These are phyloP conservation scores for Diachrysia chrysitis DNA, from an alignment of 2,888 invertebrate genomes.

Conservation along the genomic window DNA sequence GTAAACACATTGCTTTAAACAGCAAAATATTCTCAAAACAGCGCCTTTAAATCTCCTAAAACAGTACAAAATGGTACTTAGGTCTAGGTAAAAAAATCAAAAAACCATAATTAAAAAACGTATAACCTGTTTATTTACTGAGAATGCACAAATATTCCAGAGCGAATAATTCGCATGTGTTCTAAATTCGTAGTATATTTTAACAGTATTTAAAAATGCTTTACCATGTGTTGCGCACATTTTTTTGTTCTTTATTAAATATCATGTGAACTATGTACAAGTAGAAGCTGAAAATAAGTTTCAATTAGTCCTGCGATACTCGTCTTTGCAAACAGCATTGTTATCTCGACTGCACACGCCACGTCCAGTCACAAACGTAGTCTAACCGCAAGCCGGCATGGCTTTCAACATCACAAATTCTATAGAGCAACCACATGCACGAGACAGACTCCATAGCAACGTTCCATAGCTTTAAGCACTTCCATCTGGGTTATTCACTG, in stretches of 20 bases:
- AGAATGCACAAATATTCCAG: no score
- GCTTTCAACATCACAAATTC: conserved; percentile 27
- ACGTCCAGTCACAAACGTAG: conserved; percentile 21
- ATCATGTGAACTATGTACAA: neutral
- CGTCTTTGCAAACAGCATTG: conserved; percentile 29
- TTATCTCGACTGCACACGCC: conserved; percentile 34
- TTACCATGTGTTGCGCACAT: no score
- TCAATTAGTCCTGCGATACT: conserved; percentile 17
- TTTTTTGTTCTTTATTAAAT: no score
- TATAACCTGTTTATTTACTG: no score
- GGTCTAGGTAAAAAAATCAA: no score
- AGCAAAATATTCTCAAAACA: no score
- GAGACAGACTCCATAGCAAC: conserved; percentile 1
- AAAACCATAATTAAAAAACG: no score
- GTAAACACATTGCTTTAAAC: neutral
- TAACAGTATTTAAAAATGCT: no score
- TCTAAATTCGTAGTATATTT: no score
- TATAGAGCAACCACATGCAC: conserved; percentile 17
- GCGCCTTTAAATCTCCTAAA: no score
- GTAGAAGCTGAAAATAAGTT: conserved; percentile 19
- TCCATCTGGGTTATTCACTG: conserved; percentile 30
- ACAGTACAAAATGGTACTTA: no score
- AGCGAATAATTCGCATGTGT: no score
- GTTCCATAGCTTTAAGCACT: conserved; percentile 20
- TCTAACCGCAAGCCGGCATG: conserved; percentile 29